Evolutionary conservation across 2,888 invertebrate species (phyloP), one percentile per base, ranked within the genome.

Genomic region (Elegia similella): DNA sequence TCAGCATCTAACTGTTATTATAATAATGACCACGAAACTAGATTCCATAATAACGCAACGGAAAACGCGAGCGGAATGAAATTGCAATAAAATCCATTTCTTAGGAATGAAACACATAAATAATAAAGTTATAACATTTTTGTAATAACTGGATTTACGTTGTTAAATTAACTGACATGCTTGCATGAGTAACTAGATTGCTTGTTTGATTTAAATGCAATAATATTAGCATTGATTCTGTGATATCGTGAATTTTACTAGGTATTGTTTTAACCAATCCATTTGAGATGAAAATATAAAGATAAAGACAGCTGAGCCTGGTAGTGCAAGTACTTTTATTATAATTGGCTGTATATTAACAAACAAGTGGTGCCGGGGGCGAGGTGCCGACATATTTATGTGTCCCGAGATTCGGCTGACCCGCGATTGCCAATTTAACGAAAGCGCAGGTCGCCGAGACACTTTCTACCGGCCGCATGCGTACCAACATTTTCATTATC

Each of bases 281-380:
- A 54, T 29, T 6, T 69, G 73, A 75, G 76, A 80, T 75, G 65
- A 73, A 70, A 75, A 80, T 74, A 83, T 87, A 84, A 83, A 86
- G 82, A 85, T 86, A 86, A 85, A 82, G 85, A 82, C 76, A 77
- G 70, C 72, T 56, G 68, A 38, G 17, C 0, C 46, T 23, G 46
- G 34, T 50, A n/a, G 10, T 78, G 82, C 81, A 75, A 83, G 77
- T 71, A 80, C 80, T 87, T 86, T 90, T 88, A 84, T 81, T 82
- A 78, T 82, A 82, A 85, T 85, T 84, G 85, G 84, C 84, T 80
- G 80, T 84, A 89, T 88, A 84, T 89, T 87, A 86, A 88, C 84
- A 82, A 83, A 84, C 79, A 85, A 89, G 85, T 88, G 80, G 82
- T 76, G 80, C 78, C 83, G 77, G 83, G 83, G 87, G 88, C 88